Evolutionary conservation across 1,140 invertebrate species (phyloP).

Genomic region (Orius insidiosus): DNA sequence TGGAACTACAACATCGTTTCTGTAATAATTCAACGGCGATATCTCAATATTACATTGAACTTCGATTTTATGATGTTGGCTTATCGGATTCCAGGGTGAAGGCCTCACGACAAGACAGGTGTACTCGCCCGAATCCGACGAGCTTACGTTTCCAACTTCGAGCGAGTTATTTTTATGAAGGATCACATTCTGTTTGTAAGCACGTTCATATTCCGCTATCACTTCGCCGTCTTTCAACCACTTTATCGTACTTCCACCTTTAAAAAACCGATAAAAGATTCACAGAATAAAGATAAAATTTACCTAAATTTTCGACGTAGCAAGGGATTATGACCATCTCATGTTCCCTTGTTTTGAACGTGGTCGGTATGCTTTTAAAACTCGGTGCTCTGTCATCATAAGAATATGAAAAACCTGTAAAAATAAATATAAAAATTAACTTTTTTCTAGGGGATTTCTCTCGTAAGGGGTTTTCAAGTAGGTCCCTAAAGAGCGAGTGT

Average conservation of each 20-base stretch:
- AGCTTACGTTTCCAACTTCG: slow-evolving; percentile 38
- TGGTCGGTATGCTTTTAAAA: slow-evolving; percentile 31
- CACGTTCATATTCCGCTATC: slow-evolving; percentile 37
- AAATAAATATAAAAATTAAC: too few species aligned
- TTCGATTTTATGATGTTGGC: slow-evolving; percentile 52
- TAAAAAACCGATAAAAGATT: slow-evolving; percentile 6
- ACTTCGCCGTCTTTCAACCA: slow-evolving; percentile 42
- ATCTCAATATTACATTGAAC: slow-evolving; percentile 43
- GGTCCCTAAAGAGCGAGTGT: too few species aligned
- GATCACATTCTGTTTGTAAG: slow-evolving; percentile 33
- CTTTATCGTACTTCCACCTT: slow-evolving; percentile 26
- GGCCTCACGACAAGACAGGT: slow-evolving; percentile 45
- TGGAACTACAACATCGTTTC: slow-evolving; percentile 32
- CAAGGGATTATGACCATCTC: slow-evolving; percentile 56
- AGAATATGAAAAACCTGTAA: slow-evolving; percentile 1
- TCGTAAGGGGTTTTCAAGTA: too few species aligned
- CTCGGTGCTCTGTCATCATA: not conserved
- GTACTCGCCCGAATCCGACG: slow-evolving; percentile 51
- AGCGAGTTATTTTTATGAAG: slow-evolving; percentile 52
- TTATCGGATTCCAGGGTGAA: slow-evolving; percentile 36
- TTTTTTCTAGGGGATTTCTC: too few species aligned
- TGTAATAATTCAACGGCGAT: slow-evolving; percentile 7
- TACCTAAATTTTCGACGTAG: slow-evolving; percentile 37
- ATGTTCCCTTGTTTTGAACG: slow-evolving; percentile 53
- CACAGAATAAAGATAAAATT: slow-evolving; percentile 18